Percentiles rank a stretch among this genome's conserved stretches.
Conservation (phyloP, 2,888 invertebrate species). For the Horisme vitalbata region DNA sequence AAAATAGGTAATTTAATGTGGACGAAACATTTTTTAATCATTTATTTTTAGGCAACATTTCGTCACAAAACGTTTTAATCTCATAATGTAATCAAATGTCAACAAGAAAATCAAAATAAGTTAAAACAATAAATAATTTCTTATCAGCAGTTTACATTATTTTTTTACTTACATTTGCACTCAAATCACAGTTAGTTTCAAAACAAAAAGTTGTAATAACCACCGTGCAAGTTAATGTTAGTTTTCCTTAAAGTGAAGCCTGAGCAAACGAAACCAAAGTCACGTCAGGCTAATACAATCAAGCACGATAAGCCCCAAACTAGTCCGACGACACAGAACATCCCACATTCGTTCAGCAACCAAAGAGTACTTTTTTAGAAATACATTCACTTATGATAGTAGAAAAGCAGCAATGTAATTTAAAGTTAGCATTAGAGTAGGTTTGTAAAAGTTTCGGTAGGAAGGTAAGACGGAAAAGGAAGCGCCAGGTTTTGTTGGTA, state of each 20-base stretch:
- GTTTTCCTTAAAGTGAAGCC: constrained; percentile 68
- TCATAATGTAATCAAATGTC: too few relatives aligned
- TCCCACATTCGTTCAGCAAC: neutral
- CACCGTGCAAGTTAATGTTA: constrained; percentile 71
- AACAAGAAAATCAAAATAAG: constrained; percentile 5
- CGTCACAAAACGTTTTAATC: too few relatives aligned
- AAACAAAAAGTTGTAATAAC: constrained; percentile 36
- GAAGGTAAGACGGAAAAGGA: constrained; percentile 66
- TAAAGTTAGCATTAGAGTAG: constrained; percentile 11
- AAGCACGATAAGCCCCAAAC: constrained; percentile 39
- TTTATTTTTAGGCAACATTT: too few relatives aligned
- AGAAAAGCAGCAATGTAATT: constrained; percentile 41
- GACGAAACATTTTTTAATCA: too few relatives aligned
- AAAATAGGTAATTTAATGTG: too few relatives aligned
- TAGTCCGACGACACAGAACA: constrained; percentile 4
- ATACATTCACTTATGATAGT: neutral
- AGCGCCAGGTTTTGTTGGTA: constrained; percentile 74
- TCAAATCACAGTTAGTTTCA: constrained; percentile 21
- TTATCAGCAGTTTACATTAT: constrained; percentile 2
- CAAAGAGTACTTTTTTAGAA: constrained; percentile 1
- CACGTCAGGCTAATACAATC: constrained; percentile 69
- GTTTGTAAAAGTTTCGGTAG: constrained; percentile 42
- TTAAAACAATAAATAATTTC: neutral
- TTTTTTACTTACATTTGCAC: constrained; percentile 12
- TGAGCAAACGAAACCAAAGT: constrained; percentile 68